Conservation (phyloP, 64 coral and sea anemone genomes). For the Cladopsammia gracilis region DNA sequence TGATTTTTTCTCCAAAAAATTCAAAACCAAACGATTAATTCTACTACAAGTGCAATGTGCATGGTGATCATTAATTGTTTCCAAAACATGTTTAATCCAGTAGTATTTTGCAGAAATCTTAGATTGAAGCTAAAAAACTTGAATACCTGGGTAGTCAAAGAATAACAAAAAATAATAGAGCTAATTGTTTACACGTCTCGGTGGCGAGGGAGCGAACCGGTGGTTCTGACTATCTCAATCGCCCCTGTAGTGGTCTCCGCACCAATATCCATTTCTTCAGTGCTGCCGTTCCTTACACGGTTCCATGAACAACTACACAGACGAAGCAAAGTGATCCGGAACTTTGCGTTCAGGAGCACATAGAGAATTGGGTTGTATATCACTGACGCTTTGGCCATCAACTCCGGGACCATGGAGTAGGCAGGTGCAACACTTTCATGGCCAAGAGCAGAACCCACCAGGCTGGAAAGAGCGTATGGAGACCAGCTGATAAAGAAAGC, state of each 20-base stretch:
- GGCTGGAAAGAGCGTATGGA: conserved; percentile 81
- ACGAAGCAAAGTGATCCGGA: conserved; percentile 53
- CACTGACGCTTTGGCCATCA: conserved; percentile 88
- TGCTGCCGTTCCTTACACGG: background rate
- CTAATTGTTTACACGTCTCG: background rate
- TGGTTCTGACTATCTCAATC: background rate
- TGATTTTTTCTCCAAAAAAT: too few species aligned
- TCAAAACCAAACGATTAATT: too few species aligned
- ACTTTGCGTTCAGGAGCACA: conserved; percentile 77
- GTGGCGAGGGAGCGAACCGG: background rate
- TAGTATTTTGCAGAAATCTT: too few species aligned
- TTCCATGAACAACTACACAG: conserved; percentile 7
- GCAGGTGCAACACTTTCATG: conserved; percentile 26
- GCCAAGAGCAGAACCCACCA: conserved; percentile 60
- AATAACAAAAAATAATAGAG: background rate
- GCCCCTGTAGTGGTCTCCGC: background rate
- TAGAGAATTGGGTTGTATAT: conserved; percentile 89
- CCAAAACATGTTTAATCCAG: too few species aligned
- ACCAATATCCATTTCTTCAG: background rate
- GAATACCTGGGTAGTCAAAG: too few species aligned
- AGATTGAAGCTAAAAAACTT: too few species aligned
- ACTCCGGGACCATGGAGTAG: conserved; percentile 53
- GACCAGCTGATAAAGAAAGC: conserved; percentile 89
- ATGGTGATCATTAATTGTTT: too few species aligned
- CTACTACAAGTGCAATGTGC: too few species aligned